Conservation (phyloP, 2,888 invertebrate species). For the Calliphora vomitoria region DNA sequence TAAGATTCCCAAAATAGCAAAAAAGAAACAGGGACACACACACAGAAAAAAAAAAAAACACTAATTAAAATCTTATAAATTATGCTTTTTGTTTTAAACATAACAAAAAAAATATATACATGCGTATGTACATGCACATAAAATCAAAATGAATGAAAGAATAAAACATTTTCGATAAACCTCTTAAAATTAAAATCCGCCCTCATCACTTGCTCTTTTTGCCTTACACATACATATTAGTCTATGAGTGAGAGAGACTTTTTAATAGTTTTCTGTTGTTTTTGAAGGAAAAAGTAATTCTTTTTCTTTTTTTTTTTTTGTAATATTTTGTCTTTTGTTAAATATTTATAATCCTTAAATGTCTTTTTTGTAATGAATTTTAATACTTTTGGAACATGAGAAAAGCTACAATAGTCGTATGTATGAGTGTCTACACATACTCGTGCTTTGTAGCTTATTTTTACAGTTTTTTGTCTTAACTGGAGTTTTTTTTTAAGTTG, state of each 20-base stretch:
- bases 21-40: background rate
- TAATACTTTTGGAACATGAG: conserved; percentile 56
- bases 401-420: conserved; percentile 29
- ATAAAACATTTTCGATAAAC: conserved; percentile 70
- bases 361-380: conserved; percentile 66
- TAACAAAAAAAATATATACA: too few relatives aligned
- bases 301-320: conserved; percentile 6
- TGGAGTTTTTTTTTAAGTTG: background rate
- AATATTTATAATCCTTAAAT: conserved; percentile 67
- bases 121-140: conserved; percentile 2
- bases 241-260: conserved; percentile 15
- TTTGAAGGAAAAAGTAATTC: conserved; percentile 34
- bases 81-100: conserved; percentile 71
- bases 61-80: conserved; percentile 75
- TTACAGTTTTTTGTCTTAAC: background rate
- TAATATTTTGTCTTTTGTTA: conserved; percentile 57
- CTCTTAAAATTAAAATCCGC: conserved; percentile 72
- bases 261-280: conserved; percentile 65
- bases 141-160: conserved; percentile 22
- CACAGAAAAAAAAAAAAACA: conserved; percentile 41
- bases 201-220: conserved; percentile 44
- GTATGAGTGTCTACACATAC: background rate
- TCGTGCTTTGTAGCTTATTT: background rate
- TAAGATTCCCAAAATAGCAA: conserved; percentile 20
- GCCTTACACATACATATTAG: too few relatives aligned